Evolutionary conservation across 2,888 invertebrate species (phyloP).

Genomic region (Dryomyza anilis): DNA sequence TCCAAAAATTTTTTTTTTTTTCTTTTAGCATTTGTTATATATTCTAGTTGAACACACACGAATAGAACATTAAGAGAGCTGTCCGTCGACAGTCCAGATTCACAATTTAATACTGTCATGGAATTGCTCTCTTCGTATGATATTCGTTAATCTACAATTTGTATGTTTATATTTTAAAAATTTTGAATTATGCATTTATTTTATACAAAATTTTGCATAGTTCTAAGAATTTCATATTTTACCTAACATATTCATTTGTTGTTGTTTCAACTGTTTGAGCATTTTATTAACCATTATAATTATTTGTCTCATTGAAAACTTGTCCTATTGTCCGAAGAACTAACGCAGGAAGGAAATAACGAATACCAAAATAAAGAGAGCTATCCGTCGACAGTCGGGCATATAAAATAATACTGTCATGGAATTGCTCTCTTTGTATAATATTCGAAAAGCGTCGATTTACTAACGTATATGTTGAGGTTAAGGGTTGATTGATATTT

Average conservation of each 20-base stretch:
- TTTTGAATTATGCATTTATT: background rate
- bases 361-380: conserved; percentile 89
- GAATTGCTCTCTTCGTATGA: conserved; percentile 99
- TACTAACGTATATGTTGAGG: too few relatives aligned
- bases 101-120: conserved; percentile 90
- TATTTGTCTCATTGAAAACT: background rate
- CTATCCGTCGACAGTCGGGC: conserved; percentile 99
- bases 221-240: background rate
- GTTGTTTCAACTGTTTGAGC: background rate
- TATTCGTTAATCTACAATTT: conserved; percentile 64
- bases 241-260: background rate
- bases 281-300: background rate
- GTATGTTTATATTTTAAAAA: background rate
- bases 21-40: too few relatives aligned
- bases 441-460: conserved; percentile 70
- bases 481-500: too few relatives aligned
- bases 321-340: background rate
- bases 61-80: conserved; percentile 93
- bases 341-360: conserved; percentile 31
- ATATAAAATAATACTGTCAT: conserved; percentile 88
- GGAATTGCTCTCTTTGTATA: conserved; percentile 99
- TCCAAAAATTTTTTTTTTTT: too few relatives aligned
- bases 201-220: too few relatives aligned
- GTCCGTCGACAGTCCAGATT: conserved; percentile 98
- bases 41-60: too few relatives aligned